Evolutionary conservation across 1,140 invertebrate genomes (phyloP).

Genomic region (Platyscapa corneri): DNA sequence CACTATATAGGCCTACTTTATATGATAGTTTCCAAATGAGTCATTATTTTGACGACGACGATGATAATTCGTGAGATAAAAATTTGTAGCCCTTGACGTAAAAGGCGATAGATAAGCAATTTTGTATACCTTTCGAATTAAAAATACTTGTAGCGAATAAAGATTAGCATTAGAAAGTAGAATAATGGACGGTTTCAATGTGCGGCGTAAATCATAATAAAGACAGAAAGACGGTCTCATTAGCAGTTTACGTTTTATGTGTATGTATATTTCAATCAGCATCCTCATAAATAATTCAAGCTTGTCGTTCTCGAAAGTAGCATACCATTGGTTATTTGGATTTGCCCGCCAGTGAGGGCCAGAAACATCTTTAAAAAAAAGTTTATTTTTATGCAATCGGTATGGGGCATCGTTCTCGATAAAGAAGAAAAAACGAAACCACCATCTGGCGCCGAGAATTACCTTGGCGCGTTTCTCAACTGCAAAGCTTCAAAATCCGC

Average conservation of each 20-base stretch:
- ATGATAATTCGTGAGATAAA: no score
- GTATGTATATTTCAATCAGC: neutral
- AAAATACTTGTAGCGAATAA: neutral
- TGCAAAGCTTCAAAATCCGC: neutral
- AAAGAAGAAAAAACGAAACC: neutral
- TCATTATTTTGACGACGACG: no score
- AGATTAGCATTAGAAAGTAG: neutral
- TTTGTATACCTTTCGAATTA: no score
- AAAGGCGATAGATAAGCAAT: no score
- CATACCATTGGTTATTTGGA: neutral
- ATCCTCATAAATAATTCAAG: slow-evolving; percentile 7
- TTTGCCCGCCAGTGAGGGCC: neutral
- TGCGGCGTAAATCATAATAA: neutral
- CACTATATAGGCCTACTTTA: no score
- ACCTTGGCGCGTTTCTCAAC: no score
- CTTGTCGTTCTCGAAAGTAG: neutral
- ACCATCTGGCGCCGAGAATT: neutral
- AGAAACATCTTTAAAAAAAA: neutral
- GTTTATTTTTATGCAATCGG: neutral
- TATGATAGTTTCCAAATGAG: no score
- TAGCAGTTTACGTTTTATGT: neutral
- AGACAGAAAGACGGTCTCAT: neutral
- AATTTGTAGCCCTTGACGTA: no score
- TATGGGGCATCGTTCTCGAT: neutral
- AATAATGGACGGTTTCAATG: neutral